Evolutionary conservation across 1,140 invertebrate genomes (phyloP).

Genomic region (Sycophila sp.): DNA sequence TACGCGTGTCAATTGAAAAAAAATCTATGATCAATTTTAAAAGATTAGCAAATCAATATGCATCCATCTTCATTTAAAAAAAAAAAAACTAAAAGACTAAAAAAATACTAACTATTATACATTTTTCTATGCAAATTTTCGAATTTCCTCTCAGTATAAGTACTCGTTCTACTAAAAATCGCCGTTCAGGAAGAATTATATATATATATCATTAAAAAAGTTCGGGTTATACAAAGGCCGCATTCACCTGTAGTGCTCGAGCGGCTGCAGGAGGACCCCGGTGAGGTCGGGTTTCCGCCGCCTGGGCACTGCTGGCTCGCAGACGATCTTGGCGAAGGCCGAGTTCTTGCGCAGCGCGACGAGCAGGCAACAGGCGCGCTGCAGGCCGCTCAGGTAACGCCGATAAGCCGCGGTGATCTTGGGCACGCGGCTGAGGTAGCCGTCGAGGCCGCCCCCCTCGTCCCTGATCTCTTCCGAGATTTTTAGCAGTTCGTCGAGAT

Average conservation of each 20-base stretch:
- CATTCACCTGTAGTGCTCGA: conserved; percentile 78
- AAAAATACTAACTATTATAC: too few species aligned
- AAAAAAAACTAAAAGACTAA: too few species aligned
- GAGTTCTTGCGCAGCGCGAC: conserved; percentile 71
- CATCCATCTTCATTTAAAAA: too few species aligned
- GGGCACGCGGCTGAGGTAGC: conserved; percentile 77
- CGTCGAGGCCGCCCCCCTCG: conserved; percentile 77
- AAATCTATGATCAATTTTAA: too few species aligned
- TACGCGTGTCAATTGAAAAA: too few species aligned
- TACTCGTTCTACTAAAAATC: too few species aligned
- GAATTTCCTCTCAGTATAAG: too few species aligned
- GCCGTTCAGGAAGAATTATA: too few species aligned
- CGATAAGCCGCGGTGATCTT: conserved; percentile 79
- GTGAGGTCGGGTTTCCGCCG: conserved; percentile 83
- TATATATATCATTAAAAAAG: too few species aligned
- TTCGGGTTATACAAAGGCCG: too few species aligned
- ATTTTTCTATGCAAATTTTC: too few species aligned
- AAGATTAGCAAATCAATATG: too few species aligned
- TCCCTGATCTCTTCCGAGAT: conserved; percentile 84
- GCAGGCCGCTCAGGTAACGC: conserved; percentile 82
- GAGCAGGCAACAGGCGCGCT: conserved; percentile 82
- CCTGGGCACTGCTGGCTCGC: conserved; percentile 78
- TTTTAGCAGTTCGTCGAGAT: conserved; percentile 81
- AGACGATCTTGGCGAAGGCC: conserved; percentile 77
- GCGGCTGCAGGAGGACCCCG: conserved; percentile 79